Base-by-base conservation (phyloP, 2,888 invertebrate genomes). In the Osmoderma eremita region DNA sequence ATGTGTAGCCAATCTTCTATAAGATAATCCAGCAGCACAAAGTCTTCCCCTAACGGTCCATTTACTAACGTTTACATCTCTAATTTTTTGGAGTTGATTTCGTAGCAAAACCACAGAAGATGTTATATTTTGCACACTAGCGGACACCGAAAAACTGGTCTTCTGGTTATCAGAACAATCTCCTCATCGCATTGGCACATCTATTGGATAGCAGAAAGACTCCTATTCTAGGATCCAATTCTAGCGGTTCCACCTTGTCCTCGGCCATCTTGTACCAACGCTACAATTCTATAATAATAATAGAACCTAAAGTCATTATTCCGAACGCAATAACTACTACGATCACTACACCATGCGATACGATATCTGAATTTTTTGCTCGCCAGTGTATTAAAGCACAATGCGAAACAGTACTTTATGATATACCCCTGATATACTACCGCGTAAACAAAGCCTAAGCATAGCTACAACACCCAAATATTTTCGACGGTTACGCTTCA, bases 51-150 rank as follows among this genome's bases (percentile, higher is more conserved):
- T 68, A 71, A 72, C 58, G 53, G 54, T 63, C 67, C 68, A 69
- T 64, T 70, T 67, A 62, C 50, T 72, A 68, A 69, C 58, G 68
- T 70, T 70, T 56, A 67, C 56, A 66, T 61, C 49, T 71, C 64
- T 69, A 50, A 71, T 67, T 64, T 69, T 62, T 42, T 66, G 56
- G 71, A 65, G 38, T 56, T 70, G 58, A 70, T 58, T 20, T 36
- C 41, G 36, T 6, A 30, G 30, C 2, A 30, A 30, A 30, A 38
- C 54, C 22, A 45, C 64, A 63, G 62, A 66, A 68, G 68, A 36
- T 65, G 65, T 64, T 62, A 45, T 67, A 67, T 69, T 69, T 1
- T 10, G 30, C 30, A 30, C 5, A 4, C 30, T 5, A 4, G 54
- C 65, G 45, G 50, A 67, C 67, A 63, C 48, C 45, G 65, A 69